These are phyloP conservation scores for Aleiodes leptofemur DNA, from an alignment of 2,888 invertebrate genomes.

Conservation along the genomic window DNA sequence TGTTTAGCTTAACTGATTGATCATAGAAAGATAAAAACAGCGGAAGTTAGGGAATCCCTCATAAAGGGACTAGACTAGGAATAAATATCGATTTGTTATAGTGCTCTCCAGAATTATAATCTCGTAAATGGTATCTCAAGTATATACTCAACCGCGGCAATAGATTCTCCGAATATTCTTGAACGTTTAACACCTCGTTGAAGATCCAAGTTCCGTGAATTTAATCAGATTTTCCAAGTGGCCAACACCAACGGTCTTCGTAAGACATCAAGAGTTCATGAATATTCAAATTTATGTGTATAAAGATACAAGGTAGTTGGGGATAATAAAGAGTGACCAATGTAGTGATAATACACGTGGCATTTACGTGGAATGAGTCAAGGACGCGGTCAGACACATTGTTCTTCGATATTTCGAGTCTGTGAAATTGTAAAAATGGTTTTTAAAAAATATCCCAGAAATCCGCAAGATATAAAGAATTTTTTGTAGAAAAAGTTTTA, in stretches of 20 bases:
- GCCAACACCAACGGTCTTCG: conserved; percentile 14
- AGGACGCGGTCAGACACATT: too few species aligned
- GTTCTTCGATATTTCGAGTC: too few species aligned
- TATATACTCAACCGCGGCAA: too few species aligned
- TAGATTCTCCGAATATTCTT: neutral
- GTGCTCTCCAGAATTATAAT: neutral
- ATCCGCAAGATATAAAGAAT: too few species aligned
- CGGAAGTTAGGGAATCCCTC: too few species aligned
- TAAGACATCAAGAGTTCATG: conserved; percentile 19
- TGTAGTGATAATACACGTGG: neutral
- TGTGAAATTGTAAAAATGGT: too few species aligned
- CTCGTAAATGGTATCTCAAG: neutral
- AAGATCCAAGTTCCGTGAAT: conserved; percentile 10
- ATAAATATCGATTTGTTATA: neutral
- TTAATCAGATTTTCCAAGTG: conserved; percentile 32
- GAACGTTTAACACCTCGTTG: neutral
- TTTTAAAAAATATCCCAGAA: too few species aligned
- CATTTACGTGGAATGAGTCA: neutral
- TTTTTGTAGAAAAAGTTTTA: too few species aligned
- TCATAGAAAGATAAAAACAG: too few species aligned
- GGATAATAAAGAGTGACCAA: neutral
- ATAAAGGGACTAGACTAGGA: too few species aligned
- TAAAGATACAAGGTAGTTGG: neutral
- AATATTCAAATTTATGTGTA: conserved; percentile 16
- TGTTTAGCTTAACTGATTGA: too few species aligned